phyloP scores from a whole-genome alignment of 2,113 vertebrate species.

The Macaca nemestrina region DNA sequence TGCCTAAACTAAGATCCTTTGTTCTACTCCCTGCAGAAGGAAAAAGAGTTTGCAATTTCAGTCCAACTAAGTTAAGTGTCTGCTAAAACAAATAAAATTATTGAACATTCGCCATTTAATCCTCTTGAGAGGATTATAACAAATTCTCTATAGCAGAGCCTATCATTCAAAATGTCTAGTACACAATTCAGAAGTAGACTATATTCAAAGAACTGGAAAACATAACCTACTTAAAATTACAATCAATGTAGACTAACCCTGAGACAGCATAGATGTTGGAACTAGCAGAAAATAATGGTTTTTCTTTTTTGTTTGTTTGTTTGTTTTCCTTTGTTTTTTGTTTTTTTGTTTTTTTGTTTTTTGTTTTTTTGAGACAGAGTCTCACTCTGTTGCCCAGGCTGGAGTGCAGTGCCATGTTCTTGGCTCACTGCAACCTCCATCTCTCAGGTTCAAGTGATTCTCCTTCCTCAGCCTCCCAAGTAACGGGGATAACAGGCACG shows the following conservation, averaged over 20 bases:
- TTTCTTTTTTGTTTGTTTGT: no score
- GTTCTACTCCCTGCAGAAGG: not conserved
- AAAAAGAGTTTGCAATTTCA: not conserved
- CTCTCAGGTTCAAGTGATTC: no score
- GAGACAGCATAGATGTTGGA: not conserved
- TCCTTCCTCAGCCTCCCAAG: no score
- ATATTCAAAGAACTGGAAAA: not conserved
- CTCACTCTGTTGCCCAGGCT: no score
- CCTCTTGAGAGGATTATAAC: not conserved
- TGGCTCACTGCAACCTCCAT: no score
- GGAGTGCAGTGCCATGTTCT: no score
- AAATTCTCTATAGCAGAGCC: not conserved
- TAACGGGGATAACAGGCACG: no score
- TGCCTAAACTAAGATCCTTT: not conserved
- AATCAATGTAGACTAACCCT: not conserved
- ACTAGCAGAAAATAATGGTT: not conserved
- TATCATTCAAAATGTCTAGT: not conserved
- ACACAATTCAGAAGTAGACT: not conserved
- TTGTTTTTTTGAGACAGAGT: no score
- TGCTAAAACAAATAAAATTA: not conserved
- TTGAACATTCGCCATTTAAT: not conserved
- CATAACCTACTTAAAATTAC: not conserved
- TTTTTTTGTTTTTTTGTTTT: no score
- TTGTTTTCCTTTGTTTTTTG: accelerated
- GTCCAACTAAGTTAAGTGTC: not conserved